Evolutionary conservation across 2,888 invertebrate species (phyloP), one percentile per base, ranked within the genome.

Genomic region (Megaustenia siamemsis): DNA sequence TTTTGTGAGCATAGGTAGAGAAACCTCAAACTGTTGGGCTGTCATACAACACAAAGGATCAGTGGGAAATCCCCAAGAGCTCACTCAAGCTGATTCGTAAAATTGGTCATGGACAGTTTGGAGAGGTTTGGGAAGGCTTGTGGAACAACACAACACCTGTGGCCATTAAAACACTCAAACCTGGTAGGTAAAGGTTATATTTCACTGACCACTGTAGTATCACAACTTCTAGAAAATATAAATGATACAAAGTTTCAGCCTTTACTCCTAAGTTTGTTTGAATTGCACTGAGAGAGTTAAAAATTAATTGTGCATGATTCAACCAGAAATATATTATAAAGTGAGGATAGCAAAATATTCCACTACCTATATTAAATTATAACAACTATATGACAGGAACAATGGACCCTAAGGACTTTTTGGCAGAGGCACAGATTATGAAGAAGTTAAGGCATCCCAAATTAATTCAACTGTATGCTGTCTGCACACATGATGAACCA

Each of bases 101-200:
- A 95, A 96, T 99, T 88, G 99, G 99, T 73, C 98, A 98, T 93
- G 99, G 99, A 8, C 99, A 99, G 94, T 99, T 99, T 94, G 99
- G 99, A 80, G 99, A 99, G 95, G 99, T 99, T 80, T 99, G 99
- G 98, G 99, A 99, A 95, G 99, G 99, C 21, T 95, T 98, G 89
- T 99, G 99, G 99, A 99, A 99, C 95, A 98, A 98, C 94, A 99
- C 99, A 60, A 99, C 99, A 69, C 98, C 99, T 0, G 99, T 99
- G 77, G 99, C 99, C 84, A 99, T 99, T 92, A 99, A 99, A 94
- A 99, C 99, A 38, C 96, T 99, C 71, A 99, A 99, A 94, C 97
- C 98, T 86, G 97, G 96, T 96, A 94, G 66, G 68, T 18, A 49
- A 49, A 49, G 49, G 49, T 12, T 10, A 49, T 49, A 49, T 49